A percentile compares a stretch with the other conserved stretches of the same genome.
phyloP scores from a whole-genome alignment of 2,113 vertebrate genomes.

The Cervus canadensis region DNA sequence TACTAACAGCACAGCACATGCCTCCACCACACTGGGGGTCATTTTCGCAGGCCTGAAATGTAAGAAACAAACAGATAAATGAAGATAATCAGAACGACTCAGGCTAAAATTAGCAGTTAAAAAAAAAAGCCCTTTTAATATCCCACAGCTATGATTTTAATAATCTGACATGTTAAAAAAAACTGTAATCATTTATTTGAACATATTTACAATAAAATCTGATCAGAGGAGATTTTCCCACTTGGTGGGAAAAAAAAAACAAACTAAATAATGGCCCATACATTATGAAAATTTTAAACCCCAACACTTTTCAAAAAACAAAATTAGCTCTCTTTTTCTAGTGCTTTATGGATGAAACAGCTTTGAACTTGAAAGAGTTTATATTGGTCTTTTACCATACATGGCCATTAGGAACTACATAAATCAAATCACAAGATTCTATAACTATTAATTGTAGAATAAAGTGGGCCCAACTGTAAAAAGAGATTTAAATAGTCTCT shows the following conservation, averaged over 20 bases:
- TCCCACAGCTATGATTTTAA: background rate
- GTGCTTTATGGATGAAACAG: background rate
- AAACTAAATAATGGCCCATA: background rate
- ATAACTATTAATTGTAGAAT: slow-evolving; percentile 42
- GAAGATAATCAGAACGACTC: background rate
- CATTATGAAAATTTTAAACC: background rate
- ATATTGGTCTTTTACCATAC: background rate
- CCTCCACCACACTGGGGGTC: slow-evolving; percentile 91
- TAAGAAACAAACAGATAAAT: slow-evolving; percentile 50
- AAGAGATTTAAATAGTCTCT: slow-evolving; percentile 14
- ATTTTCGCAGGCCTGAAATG: slow-evolving; percentile 87
- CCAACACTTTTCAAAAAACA: background rate
- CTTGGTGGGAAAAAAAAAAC: background rate
- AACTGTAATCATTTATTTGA: background rate
- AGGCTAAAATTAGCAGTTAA: background rate
- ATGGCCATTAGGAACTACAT: slow-evolving; percentile 42
- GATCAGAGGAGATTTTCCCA: background rate
- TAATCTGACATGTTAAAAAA: background rate
- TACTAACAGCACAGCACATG: slow-evolving; percentile 94
- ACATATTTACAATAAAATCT: background rate
- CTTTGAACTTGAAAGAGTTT: slow-evolving; percentile 30
- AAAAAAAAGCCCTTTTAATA: background rate
- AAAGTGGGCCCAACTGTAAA: slow-evolving; percentile 12
- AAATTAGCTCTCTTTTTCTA: background rate
- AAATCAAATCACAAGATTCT: slow-evolving; percentile 58